phyloP scores from a whole-genome alignment of 2,888 invertebrate species.

The Pristionchus maxplancki region DNA sequence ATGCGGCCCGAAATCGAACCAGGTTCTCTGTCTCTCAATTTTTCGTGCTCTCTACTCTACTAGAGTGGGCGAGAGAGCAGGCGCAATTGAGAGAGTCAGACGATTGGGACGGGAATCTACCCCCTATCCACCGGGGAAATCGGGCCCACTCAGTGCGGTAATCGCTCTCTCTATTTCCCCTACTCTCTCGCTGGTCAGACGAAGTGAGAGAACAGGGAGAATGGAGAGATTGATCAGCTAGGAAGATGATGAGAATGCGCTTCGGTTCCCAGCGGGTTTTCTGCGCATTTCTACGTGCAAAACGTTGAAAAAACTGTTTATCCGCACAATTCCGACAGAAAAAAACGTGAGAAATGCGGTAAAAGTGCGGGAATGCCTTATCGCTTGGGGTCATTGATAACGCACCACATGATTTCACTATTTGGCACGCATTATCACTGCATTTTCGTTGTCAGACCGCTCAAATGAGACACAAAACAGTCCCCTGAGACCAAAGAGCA shows the following conservation, averaged over 20 bases:
- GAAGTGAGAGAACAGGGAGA: background rate
- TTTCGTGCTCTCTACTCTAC: background rate
- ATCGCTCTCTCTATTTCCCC: no score
- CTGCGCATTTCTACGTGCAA: background rate
- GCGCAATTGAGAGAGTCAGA: background rate
- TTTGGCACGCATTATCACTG: background rate
- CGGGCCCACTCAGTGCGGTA: background rate
- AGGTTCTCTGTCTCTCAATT: background rate
- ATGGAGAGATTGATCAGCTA: no score
- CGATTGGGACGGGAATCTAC: background rate
- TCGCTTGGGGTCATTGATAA: background rate
- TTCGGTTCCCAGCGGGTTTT: background rate
- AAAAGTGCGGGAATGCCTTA: background rate
- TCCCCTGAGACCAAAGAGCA: background rate
- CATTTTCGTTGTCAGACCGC: background rate
- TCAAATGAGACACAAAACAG: background rate
- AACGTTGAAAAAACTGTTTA: background rate
- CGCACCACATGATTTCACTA: background rate
- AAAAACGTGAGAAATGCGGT: background rate
- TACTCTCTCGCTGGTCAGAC: no score
- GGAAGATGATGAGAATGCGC: background rate
- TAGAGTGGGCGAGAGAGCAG: background rate
- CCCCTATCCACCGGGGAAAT: conserved; percentile 34
- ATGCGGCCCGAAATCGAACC: background rate
- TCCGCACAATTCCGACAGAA: background rate